Evolutionary conservation across 1,140 invertebrate species (phyloP).

Genomic region (Drosophila bipectinata): DNA sequence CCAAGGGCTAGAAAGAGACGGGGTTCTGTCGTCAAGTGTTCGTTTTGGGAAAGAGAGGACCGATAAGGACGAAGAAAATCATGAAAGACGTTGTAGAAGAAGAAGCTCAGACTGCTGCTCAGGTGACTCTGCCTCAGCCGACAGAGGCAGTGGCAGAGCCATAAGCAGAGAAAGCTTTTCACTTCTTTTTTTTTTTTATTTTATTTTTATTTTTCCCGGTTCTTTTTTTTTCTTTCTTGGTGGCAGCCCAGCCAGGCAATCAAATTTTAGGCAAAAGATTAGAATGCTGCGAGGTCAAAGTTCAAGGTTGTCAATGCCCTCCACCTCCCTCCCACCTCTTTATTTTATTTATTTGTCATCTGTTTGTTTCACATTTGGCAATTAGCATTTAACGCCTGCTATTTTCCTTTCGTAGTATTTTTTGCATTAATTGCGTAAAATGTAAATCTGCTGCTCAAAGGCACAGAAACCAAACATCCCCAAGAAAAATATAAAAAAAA

Average conservation of each 20-base stretch:
- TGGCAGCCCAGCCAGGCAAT: conserved; percentile 39
- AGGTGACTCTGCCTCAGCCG: conserved; percentile 17
- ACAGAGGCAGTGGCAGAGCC: conserved; percentile 1
- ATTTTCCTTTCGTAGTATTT: conserved; percentile 4
- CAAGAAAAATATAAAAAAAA: conserved; percentile 8
- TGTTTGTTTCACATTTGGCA: conserved; percentile 46
- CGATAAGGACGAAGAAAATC: background rate
- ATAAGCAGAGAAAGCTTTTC: conserved; percentile 3
- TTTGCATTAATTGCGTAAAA: conserved; percentile 53
- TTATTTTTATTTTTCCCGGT: conserved; percentile 3
- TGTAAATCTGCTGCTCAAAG: conserved; percentile 51
- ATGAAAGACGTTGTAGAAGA: background rate
- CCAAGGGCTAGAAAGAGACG: conserved; percentile 12
- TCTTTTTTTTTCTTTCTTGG: background rate
- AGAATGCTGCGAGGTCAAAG: conserved; percentile 72
- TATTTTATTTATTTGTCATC: conserved; percentile 16
- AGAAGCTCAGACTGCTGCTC: conserved; percentile 11
- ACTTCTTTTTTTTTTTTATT: conserved; percentile 1
- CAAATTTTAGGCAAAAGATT: conserved; percentile 73
- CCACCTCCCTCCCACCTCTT: background rate
- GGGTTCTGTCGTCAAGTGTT: conserved; percentile 21
- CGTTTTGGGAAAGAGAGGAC: background rate
- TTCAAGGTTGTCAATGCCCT: conserved; percentile 64
- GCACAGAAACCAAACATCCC: conserved; percentile 21
- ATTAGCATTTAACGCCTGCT: conserved; percentile 48